phyloP scores from a whole-genome alignment of 2,113 vertebrate species.

The Oncorhynchus nerka region DNA sequence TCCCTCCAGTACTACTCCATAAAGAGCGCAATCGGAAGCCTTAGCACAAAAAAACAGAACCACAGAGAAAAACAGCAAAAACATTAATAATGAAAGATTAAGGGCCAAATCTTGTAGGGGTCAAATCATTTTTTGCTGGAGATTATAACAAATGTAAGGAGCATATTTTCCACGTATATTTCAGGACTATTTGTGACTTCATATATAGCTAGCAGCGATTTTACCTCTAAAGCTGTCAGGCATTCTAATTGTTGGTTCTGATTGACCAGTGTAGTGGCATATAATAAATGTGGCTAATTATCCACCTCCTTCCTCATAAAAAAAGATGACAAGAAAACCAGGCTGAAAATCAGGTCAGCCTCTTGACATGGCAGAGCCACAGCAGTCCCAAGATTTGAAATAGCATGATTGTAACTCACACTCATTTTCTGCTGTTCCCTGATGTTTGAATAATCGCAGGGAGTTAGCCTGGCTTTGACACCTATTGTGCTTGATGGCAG shows the following conservation, averaged over 20 bases:
- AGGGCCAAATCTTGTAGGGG: too few relatives aligned
- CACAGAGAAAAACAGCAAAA: background rate
- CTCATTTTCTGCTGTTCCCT: conserved; percentile 12
- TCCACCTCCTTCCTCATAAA: conserved; percentile 19
- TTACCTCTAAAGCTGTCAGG: conserved; percentile 37
- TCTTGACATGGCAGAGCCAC: background rate
- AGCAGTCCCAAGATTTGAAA: background rate
- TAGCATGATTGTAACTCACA: conserved; percentile 5
- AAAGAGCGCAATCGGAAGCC: background rate
- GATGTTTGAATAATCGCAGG: background rate
- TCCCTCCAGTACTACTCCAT: background rate
- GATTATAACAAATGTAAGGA: background rate
- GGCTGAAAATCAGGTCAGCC: background rate
- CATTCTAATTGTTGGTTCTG: conserved; percentile 19
- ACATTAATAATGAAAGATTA: background rate
- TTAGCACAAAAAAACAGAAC: background rate
- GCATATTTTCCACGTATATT: background rate
- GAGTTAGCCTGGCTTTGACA: background rate
- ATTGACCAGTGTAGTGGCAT: conserved; percentile 41
- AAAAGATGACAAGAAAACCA: background rate
- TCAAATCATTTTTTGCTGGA: too few relatives aligned
- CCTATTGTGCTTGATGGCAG: background rate
- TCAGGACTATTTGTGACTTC: background rate
- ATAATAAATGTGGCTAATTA: conserved; percentile 34
- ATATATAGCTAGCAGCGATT: conserved; percentile 26